Base-by-base conservation (phyloP, 2,888 invertebrate genomes). In the Agrilus cyanescens region DNA sequence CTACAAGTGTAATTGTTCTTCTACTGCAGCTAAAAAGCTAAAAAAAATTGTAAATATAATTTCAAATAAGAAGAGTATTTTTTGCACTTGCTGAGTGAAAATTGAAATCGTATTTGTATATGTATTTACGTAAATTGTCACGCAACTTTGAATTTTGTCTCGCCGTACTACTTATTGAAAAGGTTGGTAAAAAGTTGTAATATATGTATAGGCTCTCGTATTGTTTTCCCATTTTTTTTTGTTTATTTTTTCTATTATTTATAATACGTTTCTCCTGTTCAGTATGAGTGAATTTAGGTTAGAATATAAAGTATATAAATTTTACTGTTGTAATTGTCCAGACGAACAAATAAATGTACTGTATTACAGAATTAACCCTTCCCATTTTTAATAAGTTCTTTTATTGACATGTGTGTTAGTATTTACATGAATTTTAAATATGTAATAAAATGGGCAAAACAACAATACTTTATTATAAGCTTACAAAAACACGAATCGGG, bases 311-410 rank as follows among this genome's bases (percentile, higher is more conserved):
- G 25, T 49, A 59, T 60, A 59, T 62, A 61, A 63, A 63, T 65
- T 63, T 65, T 65, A 66, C 59, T 66, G 66, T 67, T 67, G 67
- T 67, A 66, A 66, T 65, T 67, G 67, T 67, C 67, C 65, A 62
- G 61, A 60, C 62, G 62, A 58, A 20, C 20, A 38, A 63, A 65
- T 64, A 63, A 63, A 63, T 52, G 53, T 52, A 54, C 45, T 45
- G 51, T 55, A 57, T 57, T 57, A 57, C 51, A 53, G 54, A 57
- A 53, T 51, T 38, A 3, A 2, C 32, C 20, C 6, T 25, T 25
- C 2, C 10, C 25, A 25, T 25, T 25, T 20, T 25, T 6, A 25
- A 2, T 4, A 25, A 10, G 10, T 10, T 10, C n/a, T 25, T 25
- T 20, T 20, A 20, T 20, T 20, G 20, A 20, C 5, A 20, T 3